These are phyloP conservation scores for Rhagonycha fulva DNA, from an alignment of 2,888 invertebrate species.

Conservation along the genomic window DNA sequence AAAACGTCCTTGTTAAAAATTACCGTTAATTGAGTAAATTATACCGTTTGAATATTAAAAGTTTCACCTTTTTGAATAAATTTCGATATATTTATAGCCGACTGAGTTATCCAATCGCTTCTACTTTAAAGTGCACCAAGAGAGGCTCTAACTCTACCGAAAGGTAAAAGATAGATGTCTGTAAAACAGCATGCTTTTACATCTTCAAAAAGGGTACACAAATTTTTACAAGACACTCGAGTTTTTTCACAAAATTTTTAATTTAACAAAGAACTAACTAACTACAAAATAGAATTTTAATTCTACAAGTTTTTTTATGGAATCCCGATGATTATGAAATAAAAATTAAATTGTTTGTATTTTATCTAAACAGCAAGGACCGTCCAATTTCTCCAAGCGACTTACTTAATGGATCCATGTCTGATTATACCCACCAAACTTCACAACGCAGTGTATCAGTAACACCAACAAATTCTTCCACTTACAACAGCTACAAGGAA, in stretches of 20 bases:
- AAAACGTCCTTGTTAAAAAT: no score
- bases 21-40: not conserved
- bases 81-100: constrained; percentile 47
- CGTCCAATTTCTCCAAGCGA: constrained; percentile 59
- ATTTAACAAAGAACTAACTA: not conserved
- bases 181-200: not conserved
- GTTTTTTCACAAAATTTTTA: not conserved
- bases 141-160: constrained; percentile 52
- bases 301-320: not conserved
- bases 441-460: constrained; percentile 52
- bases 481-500: constrained; percentile 47
- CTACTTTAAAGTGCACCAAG: constrained; percentile 48
- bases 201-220: not conserved
- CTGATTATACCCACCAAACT: constrained; percentile 49
- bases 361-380: constrained; percentile 61
- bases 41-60: not conserved
- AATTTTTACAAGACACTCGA: not conserved
- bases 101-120: constrained; percentile 51
- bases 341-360: not conserved
- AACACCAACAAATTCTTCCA: constrained; percentile 49
- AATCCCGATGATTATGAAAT: not conserved
- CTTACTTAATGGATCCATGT: constrained; percentile 45
- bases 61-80: not conserved
- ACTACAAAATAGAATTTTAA: not conserved
- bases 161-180: constrained; percentile 45